Evolutionary conservation across 2,797 vertebrate species (phyloP).

Genomic region (Lacerta viridis): DNA sequence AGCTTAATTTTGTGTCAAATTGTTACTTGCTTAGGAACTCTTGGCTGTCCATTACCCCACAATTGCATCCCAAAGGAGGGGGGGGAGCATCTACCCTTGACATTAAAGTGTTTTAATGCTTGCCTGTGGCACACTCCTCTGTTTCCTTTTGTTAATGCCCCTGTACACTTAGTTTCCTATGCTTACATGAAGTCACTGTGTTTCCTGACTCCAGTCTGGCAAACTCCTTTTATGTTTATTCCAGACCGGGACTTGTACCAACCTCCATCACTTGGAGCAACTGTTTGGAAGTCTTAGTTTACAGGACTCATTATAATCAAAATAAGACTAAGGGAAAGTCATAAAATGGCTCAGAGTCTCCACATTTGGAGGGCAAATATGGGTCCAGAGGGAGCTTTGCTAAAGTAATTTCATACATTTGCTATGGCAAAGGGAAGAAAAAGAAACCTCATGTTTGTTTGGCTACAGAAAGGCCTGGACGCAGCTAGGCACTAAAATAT

Average conservation of each 20-base stretch:
- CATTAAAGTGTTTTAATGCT: constrained; percentile 11
- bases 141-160: constrained; percentile 20
- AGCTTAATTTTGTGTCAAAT: neutral
- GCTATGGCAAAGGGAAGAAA: neutral
- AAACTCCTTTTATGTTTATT: constrained; percentile 40
- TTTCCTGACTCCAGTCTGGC: constrained; percentile 36
- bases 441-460: constrained; percentile 5
- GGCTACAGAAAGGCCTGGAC: constrained; percentile 31
- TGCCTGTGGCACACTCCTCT: constrained; percentile 6
- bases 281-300: constrained; percentile 46
- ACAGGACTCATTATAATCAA: constrained; percentile 47
- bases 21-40: neutral
- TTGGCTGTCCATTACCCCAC: neutral
- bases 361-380: constrained; percentile 41
- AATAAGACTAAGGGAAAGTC: constrained; percentile 42
- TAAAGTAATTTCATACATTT: constrained; percentile 40
- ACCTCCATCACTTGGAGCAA: constrained; percentile 22
- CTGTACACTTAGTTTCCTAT: constrained; percentile 23
- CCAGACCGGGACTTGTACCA: constrained; percentile 23
- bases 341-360: constrained; percentile 33
- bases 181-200: constrained; percentile 28
- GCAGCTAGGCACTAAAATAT: constrained; percentile 15
- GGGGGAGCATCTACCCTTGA: neutral
- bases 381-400: constrained; percentile 30
- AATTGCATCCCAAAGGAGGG: neutral